These are phyloP conservation scores for Petroica traversi DNA, from an alignment of 2,113 vertebrate genomes.

Conservation along the genomic window DNA sequence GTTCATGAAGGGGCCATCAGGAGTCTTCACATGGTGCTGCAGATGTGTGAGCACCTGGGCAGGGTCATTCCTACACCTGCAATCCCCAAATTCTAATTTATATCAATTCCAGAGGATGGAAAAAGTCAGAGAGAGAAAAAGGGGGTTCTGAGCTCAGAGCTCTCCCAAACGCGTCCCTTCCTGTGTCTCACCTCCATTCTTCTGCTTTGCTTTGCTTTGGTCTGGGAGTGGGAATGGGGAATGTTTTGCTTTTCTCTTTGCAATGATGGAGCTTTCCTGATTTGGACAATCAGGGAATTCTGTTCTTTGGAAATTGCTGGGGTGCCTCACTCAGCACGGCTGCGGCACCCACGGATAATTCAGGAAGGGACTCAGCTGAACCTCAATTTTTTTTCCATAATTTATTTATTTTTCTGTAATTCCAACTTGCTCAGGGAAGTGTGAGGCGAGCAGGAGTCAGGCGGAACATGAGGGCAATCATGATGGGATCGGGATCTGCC, in stretches of 20 bases:
- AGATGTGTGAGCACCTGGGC: neutral
- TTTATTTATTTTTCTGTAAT: neutral
- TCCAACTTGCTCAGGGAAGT: neutral
- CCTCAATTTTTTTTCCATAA: neutral
- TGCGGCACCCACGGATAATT: neutral
- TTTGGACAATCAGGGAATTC: neutral
- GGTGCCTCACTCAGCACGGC: neutral
- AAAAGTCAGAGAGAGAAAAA: neutral
- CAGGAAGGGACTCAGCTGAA: neutral
- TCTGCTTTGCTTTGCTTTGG: neutral
- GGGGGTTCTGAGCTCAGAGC: neutral
- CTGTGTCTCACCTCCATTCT: rapidly evolving
- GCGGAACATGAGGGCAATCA: neutral
- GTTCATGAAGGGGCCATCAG: rapidly evolving
- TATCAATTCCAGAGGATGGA: rapidly evolving
- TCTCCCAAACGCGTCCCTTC: neutral
- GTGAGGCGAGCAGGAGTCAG: neutral
- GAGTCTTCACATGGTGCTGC: rapidly evolving
- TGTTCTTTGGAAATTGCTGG: neutral
- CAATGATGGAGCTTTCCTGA: neutral
- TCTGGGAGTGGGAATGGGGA: neutral
- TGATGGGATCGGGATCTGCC: neutral
- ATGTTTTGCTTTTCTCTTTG: neutral
- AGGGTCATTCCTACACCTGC: neutral
- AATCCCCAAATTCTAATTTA: neutral